These are phyloP conservation scores for Psephotus haematonotus DNA, from an alignment of 2,113 vertebrate species.

Conservation along the genomic window DNA sequence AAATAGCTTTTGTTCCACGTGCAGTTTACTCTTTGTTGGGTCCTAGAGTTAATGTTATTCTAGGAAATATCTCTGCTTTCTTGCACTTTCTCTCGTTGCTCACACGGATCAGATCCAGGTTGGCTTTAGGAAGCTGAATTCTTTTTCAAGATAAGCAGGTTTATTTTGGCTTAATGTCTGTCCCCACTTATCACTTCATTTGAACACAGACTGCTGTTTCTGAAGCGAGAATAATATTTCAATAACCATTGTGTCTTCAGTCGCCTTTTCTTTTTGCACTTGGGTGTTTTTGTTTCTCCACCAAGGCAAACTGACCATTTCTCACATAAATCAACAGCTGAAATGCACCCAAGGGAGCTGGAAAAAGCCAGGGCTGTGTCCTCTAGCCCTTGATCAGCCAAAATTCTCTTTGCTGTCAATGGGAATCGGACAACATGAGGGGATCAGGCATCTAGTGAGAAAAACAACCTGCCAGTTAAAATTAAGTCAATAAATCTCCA, in stretches of 20 bases:
- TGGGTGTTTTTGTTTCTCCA: conserved; percentile 33
- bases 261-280: conserved; percentile 23
- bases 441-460: neutral
- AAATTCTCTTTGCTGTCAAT: neutral
- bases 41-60: conserved; percentile 39
- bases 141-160: conserved; percentile 57
- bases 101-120: conserved; percentile 37
- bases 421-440: neutral
- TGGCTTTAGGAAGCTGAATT: conserved; percentile 40
- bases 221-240: conserved; percentile 36
- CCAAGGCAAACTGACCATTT: conserved; percentile 26
- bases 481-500: neutral
- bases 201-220: conserved; percentile 29
- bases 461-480: neutral
- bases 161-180: conserved; percentile 53
- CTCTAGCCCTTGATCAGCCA: neutral
- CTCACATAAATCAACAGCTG: conserved; percentile 49
- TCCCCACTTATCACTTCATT: conserved; percentile 37
- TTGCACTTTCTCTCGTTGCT: conserved; percentile 38
- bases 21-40: neutral
- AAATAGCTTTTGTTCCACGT: conserved; percentile 9
- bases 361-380: neutral
- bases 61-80: conserved; percentile 32
- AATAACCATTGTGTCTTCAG: conserved; percentile 33
- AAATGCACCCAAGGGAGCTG: conserved; percentile 10